phyloP scores from a whole-genome alignment of 2,888 invertebrate genomes.

The Lissocephala sabroskyi region DNA sequence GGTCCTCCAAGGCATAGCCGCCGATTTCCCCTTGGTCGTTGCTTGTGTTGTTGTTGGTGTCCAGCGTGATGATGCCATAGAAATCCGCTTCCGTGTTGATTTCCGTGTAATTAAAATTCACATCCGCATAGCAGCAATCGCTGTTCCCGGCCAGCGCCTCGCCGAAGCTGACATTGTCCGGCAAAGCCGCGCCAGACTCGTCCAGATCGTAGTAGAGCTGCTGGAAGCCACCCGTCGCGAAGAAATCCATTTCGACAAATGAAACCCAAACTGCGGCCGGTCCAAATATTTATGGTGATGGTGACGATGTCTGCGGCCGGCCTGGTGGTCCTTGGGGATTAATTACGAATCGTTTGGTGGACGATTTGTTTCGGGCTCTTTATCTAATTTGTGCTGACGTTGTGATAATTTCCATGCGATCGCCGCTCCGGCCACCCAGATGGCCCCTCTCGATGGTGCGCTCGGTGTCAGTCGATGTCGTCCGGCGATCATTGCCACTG shows the following conservation, averaged over 20 bases:
- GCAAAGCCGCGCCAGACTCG: conserved; percentile 16
- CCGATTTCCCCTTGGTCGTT: conserved; percentile 9
- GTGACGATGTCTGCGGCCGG: no score
- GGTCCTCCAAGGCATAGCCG: conserved; percentile 15
- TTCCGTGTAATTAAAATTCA: conserved; percentile 23
- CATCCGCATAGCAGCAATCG: conserved; percentile 37
- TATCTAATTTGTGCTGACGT: no score
- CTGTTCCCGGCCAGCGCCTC: background rate
- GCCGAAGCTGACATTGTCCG: background rate
- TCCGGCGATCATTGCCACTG: no score
- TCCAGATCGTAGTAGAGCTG: conserved; percentile 69
- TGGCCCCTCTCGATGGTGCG: no score
- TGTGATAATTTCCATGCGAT: no score
- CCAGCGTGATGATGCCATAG: conserved; percentile 48
- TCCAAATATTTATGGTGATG: conserved; percentile 50
- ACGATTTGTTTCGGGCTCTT: no score
- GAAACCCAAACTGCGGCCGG: conserved; percentile 22
- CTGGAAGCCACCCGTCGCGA: conserved; percentile 71
- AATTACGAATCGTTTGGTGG: no score
- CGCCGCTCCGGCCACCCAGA: no score
- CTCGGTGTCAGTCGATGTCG: no score
- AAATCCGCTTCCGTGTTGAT: conserved; percentile 24
- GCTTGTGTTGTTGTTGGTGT: conserved; percentile 30
- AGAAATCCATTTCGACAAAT: conserved; percentile 68
- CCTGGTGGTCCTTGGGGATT: no score